Evolutionary conservation across 1,140 invertebrate species (phyloP).

Genomic region (Neocloeon triangulifer): DNA sequence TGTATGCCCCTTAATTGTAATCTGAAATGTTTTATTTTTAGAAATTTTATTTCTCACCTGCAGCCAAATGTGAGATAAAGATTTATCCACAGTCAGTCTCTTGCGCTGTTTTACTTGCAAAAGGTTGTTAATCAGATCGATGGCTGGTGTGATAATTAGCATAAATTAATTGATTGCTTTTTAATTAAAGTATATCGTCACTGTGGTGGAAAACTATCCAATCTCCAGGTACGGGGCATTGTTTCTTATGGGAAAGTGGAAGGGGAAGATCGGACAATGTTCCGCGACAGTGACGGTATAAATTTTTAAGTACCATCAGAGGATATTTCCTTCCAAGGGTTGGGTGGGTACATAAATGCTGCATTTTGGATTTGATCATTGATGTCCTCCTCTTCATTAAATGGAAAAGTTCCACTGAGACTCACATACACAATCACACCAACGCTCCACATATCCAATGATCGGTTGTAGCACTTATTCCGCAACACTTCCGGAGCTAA

Average conservation of each 20-base stretch:
- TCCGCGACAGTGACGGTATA: constrained; percentile 4
- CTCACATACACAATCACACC: constrained; percentile 97
- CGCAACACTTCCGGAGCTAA: constrained; percentile 90
- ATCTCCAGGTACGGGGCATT: too few species aligned
- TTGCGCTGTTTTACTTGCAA: constrained; percentile 97
- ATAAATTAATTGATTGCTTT: constrained; percentile 2
- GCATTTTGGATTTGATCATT: constrained; percentile 99
- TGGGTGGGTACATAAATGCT: constrained; percentile 97
- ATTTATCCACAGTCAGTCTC: constrained; percentile 91
- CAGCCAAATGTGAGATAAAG: constrained; percentile 81
- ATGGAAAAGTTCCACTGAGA: constrained; percentile 92
- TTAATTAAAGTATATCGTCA: constrained; percentile 1
- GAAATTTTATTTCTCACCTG: constrained; percentile 29
- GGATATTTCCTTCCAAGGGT: constrained; percentile 97
- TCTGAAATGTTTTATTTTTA: neutral
- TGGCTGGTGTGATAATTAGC: constrained; percentile 41
- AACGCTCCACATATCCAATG: constrained; percentile 98
- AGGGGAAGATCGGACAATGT: neutral
- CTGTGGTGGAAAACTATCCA: constrained; percentile 1
- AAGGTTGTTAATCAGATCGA: constrained; percentile 93
- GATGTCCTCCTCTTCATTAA: constrained; percentile 99
- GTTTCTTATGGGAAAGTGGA: neutral
- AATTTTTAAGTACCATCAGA: constrained; percentile 55
- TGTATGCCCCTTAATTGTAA: neutral
- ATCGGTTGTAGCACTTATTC: constrained; percentile 97